Evolutionary conservation across 2,888 invertebrate species (phyloP), one percentile per base, ranked within the genome.

Genomic region (Leucoptera coffeella): DNA sequence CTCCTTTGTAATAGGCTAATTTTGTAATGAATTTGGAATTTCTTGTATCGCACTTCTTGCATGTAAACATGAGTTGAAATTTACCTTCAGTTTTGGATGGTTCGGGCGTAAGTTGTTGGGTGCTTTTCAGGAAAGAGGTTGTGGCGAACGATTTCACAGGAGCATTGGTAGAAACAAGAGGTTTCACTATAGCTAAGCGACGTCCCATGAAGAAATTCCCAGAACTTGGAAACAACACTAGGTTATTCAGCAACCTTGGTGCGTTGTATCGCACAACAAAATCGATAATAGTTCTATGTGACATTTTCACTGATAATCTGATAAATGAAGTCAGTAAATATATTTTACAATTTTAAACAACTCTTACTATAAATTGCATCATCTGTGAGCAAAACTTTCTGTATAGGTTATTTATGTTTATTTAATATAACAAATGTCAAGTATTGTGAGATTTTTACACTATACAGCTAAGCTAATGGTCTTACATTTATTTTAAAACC

Each of bases 11-110:
- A 46, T 96, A 95, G 0, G 91, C 86, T 11, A 77, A 45, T 60
- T 90, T 91, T 0, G 93, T 85, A 34, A 96, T 92, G 8, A 76
- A 72, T 51, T 92, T 86, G 2, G 75, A 61, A 46, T 85, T 90
- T 34, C 85, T 75, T 1, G 80, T 77, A 19, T 74, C 60, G 47
- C 96, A 96, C 32, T 86, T 84, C 65, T 91, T 94, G 47, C 96
- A 96, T 0, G 90, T 95, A 47, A 85, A 96, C 37, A 74, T 62
- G 6, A 95, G 50, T 38, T 82, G 79, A 26, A 86, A 60, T 53
- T 81, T 86, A 22, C 73, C 72, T 23, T 58, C 50, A 3, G 43
- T 45, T 36, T 51, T 47, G 12, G 45, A 47, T 0, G 40, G 40
- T 22, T 51, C 47, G 19, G 30, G 36, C 4, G 43, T 35, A 6